Percentiles rank a stretch among this genome's conserved stretches.
Conservation (phyloP, 2,113 vertebrate genomes). For the Lepus timidus region DNA sequence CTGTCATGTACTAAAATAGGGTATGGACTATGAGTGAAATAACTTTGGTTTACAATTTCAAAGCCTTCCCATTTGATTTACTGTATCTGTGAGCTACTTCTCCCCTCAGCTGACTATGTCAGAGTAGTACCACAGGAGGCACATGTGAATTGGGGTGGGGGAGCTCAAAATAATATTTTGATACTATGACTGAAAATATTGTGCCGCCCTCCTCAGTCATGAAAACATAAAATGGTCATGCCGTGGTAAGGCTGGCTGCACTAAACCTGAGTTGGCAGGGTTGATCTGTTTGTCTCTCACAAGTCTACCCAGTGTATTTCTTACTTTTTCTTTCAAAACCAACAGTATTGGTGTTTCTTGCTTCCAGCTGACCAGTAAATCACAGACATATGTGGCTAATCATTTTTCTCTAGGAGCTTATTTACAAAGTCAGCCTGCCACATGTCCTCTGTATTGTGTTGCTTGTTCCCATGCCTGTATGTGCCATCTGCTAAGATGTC, state of each 20-base stretch:
- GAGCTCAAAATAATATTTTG: neutral
- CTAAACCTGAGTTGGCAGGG: neutral
- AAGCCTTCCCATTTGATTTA: neutral
- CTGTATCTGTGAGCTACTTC: neutral
- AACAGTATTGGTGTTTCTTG: neutral
- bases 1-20: no score
- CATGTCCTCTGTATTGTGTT: slow-evolving; percentile 11
- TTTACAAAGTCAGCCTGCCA: slow-evolving; percentile 44
- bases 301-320: neutral
- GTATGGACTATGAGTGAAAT: neutral
- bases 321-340: slow-evolving; percentile 17
- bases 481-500: slow-evolving; percentile 18
- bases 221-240: neutral
- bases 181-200: neutral
- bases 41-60: neutral
- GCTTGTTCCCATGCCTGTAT: neutral
- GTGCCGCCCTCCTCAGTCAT: neutral
- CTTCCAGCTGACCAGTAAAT: slow-evolving; percentile 61
- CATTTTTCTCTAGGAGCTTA: slow-evolving; percentile 2
- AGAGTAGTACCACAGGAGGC: neutral
- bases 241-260: neutral
- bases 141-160: neutral
- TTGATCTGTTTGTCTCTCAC: neutral
- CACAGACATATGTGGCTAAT: slow-evolving; percentile 61
- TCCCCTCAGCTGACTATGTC: neutral